Base-by-base conservation (phyloP, 1,140 invertebrate genomes). In the Drosophila chauvacae region DNA sequence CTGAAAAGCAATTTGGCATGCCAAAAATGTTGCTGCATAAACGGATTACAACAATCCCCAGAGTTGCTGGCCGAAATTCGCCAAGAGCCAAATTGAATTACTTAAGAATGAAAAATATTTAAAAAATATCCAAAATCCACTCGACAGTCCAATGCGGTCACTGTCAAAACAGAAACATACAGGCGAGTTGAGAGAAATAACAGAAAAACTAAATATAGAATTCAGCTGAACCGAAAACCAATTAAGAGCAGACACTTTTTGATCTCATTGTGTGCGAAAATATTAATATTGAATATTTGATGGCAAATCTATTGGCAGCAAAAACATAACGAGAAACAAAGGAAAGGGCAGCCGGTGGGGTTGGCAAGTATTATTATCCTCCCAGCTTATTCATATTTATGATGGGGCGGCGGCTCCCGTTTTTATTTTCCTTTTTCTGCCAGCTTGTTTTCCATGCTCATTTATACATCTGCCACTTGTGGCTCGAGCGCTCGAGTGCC, bases 221-320 rank as follows among this genome's bases (percentile, higher is more conserved):
- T 62, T 39, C 41, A 42, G 50, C 66, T 55, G 23, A 71, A 65
- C 4, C 18, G 51, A 55, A 55, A 74, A 61, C 68, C 69, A 64
- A 81, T 81, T 85, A 70, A 28, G 28, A 28, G 47, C 61, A 26
- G 18, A 44, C 35, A 42, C 51, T 55, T 47, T 41, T 30, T 16
- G 55, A 23, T 44, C 16, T 23, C 23, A 44, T 60, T 58, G 55
- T 59, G 66, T 51, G 63, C 47, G 57, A 44, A 55, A 55, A 72
- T 79, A 79, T 79, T 68, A n/a, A 51, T 71, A 72, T 82, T 76
- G 68, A 77, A 80, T 83, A 77, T 80, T 88, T 72, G 39, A 77
- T 82, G 39, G 35, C 35, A 20, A 61, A 44, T 66, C 50, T 45
- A 81, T 50, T 23, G 62, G 33, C 30, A 61, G 33, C n/a, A 41